Evolutionary conservation across 2,797 vertebrate genomes (phyloP).

Genomic region (Smutsia temminckii): DNA sequence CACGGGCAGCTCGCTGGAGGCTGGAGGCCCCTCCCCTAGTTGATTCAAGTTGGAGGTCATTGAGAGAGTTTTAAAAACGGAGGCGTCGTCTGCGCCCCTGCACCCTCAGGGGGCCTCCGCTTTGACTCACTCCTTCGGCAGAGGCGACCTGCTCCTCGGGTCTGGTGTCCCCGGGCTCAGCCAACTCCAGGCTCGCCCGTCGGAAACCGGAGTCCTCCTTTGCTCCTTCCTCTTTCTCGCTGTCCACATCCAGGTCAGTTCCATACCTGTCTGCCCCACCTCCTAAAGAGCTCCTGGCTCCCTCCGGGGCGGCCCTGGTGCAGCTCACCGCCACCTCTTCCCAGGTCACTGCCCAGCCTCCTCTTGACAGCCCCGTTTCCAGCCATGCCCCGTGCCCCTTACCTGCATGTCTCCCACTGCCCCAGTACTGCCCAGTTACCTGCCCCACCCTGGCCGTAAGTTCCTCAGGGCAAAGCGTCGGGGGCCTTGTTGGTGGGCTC

Average conservation of each 20-base stretch:
- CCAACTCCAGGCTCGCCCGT: neutral
- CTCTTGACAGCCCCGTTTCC: neutral
- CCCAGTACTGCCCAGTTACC: neutral
- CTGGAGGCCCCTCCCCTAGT: neutral
- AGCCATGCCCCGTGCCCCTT: accelerated
- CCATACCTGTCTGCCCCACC: neutral
- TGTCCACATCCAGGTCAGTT: neutral
- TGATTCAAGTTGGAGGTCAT: neutral
- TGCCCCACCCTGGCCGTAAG: neutral
- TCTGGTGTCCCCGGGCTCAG: neutral
- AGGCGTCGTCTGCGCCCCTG: neutral
- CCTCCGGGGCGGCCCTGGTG: accelerated
- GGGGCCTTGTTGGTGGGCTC: neutral
- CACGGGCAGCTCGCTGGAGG: neutral
- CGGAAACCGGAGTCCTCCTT: neutral
- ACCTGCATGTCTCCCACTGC: neutral
- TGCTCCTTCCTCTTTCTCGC: neutral
- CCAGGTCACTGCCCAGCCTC: neutral
- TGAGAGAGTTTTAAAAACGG: neutral
- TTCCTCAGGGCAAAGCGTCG: neutral
- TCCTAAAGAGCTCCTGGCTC: neutral
- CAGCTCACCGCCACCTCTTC: neutral
- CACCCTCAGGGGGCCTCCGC: neutral
- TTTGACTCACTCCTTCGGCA: neutral
- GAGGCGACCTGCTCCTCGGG: neutral